Conservation (phyloP, 2,113 vertebrate genomes). For the Balaeniceps rex region DNA sequence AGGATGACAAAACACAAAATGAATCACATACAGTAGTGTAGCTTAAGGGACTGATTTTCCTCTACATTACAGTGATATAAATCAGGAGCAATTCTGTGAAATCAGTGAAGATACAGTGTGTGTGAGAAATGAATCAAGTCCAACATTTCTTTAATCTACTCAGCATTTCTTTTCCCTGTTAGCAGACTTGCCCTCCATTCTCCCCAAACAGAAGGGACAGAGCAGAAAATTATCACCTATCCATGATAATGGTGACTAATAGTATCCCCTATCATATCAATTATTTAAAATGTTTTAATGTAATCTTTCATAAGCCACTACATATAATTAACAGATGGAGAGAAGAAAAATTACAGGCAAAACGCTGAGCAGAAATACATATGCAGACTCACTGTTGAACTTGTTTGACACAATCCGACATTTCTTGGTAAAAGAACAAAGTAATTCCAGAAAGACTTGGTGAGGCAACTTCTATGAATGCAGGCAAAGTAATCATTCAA, state of each 20-base stretch:
- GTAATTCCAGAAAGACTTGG: background rate
- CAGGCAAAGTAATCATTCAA: background rate
- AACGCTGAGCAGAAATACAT: background rate
- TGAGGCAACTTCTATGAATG: background rate
- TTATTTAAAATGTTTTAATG: background rate
- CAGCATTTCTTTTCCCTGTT: background rate
- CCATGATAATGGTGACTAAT: background rate
- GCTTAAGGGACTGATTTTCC: background rate
- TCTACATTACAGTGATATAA: background rate
- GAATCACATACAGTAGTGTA: background rate
- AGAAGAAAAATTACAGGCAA: background rate
- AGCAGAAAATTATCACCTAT: background rate
- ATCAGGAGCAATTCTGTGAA: background rate
- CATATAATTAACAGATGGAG: background rate
- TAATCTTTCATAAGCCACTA: background rate
- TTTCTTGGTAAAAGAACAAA: background rate
- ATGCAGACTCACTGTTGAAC: background rate
- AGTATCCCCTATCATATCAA: background rate
- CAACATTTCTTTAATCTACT: background rate
- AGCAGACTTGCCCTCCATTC: background rate
- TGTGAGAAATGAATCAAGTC: background rate
- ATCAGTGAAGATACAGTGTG: background rate
- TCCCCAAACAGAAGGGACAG: background rate
- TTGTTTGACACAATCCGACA: background rate
- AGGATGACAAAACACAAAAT: background rate